phyloP scores from a whole-genome alignment of 1,140 invertebrate genomes.

The Heliconius hermathena region DNA sequence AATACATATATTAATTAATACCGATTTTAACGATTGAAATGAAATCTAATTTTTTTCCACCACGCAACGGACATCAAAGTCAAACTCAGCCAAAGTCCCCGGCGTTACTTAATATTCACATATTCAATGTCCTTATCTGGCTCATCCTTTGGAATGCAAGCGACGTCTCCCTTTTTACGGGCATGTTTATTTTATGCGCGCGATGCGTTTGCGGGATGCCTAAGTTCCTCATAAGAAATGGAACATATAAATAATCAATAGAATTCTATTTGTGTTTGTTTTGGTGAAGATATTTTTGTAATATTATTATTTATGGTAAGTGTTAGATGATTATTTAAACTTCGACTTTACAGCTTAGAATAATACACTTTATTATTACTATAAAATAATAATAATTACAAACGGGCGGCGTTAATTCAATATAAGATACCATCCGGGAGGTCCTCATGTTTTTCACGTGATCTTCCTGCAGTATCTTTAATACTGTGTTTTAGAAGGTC shows the following conservation, averaged over 20 bases:
- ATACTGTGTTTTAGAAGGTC: too few relatives aligned
- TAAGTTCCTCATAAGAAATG: constrained; percentile 7
- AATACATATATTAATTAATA: not conserved
- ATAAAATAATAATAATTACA: too few relatives aligned
- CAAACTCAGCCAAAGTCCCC: constrained; percentile 9
- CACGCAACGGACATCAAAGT: not conserved
- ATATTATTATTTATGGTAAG: not conserved
- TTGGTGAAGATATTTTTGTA: not conserved
- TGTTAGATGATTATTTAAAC: too few relatives aligned
- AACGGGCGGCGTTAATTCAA: too few relatives aligned
- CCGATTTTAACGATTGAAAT: not conserved
- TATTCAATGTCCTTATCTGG: constrained; percentile 26
- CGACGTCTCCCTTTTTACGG: constrained; percentile 12
- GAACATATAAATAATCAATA: constrained; percentile 9
- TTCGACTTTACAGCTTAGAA: too few relatives aligned
- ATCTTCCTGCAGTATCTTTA: too few relatives aligned
- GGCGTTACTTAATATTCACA: constrained; percentile 27
- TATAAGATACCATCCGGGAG: too few relatives aligned
- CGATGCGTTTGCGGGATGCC: constrained; percentile 13
- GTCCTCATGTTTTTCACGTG: too few relatives aligned
- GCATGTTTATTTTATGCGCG: constrained; percentile 13
- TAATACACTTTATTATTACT: too few relatives aligned
- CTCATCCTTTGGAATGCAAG: constrained; percentile 30
- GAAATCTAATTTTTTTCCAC: not conserved
- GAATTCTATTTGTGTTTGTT: not conserved